Evolutionary conservation across 2,113 vertebrate species (phyloP).

Genomic region (Panthera uncia): DNA sequence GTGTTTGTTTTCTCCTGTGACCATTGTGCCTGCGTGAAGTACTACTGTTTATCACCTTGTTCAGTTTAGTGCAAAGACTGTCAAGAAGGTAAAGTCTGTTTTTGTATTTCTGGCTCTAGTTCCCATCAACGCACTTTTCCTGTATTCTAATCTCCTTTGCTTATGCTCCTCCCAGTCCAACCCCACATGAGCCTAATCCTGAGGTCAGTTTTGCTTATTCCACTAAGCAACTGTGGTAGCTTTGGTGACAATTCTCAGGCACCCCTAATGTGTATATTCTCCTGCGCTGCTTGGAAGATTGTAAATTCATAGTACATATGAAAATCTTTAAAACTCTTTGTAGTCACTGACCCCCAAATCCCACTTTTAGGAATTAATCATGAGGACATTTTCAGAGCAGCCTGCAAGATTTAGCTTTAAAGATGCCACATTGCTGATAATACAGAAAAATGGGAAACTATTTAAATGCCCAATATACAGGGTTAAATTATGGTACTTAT

Average conservation of each 20-base stretch:
- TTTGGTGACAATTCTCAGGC: background rate
- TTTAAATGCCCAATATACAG: background rate
- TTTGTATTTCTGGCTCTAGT: background rate
- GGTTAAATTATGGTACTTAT: background rate
- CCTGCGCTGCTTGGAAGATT: background rate
- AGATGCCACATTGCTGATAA: background rate
- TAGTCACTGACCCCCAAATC: background rate
- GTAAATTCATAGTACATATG: background rate
- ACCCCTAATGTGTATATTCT: background rate
- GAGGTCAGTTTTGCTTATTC: background rate
- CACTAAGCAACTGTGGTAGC: background rate
- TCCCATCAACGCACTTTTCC: background rate
- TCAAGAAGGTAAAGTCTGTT: background rate
- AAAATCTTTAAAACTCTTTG: conserved; percentile 6
- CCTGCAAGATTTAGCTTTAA: background rate
- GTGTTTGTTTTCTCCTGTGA: background rate
- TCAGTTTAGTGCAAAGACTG: background rate
- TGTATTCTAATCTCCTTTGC: background rate
- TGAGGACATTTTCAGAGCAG: background rate
- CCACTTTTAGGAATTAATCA: background rate
- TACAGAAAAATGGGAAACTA: background rate
- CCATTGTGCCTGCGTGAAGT: background rate
- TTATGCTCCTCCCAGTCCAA: background rate
- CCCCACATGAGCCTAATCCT: background rate
- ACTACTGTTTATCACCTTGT: background rate